A percentile compares a stretch with the other conserved stretches of the same genome.
Conservation (phyloP, 2,888 invertebrate genomes). For the Lycaena phlaeas region DNA sequence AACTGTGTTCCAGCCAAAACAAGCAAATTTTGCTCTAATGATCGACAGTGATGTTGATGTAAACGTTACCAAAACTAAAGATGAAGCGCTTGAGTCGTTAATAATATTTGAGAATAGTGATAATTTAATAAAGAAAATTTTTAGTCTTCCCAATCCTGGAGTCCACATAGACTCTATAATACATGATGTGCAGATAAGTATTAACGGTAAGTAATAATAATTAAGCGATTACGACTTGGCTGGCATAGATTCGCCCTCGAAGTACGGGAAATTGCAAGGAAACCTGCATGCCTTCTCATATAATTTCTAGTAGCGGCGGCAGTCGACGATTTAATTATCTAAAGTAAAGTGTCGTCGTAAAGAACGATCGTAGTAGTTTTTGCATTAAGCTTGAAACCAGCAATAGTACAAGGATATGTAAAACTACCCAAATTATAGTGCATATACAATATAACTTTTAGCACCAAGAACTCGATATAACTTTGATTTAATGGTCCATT, state of each 20-base stretch:
- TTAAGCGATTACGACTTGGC: not conserved
- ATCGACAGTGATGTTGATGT: conserved; percentile 36
- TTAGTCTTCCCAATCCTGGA: conserved; percentile 68
- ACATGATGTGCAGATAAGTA: conserved; percentile 77
- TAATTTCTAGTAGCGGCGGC: no score
- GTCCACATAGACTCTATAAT: conserved; percentile 75
- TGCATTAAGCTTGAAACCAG: no score
- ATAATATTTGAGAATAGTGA: conserved; percentile 24
- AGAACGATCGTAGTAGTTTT: no score
- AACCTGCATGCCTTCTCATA: no score
- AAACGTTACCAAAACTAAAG: conserved; percentile 29
- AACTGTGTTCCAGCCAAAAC: conserved; percentile 74
- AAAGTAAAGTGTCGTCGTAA: no score
- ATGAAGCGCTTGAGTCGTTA: conserved; percentile 33
- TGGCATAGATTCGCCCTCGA: not conserved
- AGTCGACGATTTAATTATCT: no score
- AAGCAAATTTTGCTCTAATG: conserved; percentile 80
- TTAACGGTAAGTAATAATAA: conserved; percentile 56
- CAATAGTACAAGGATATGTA: no score
- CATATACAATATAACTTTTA: no score
- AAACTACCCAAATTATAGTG: no score
- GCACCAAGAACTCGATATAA: no score
- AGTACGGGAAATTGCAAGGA: no score
- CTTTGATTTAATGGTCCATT: no score
- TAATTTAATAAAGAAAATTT: conserved; percentile 31